phyloP scores from a whole-genome alignment of 2,888 invertebrate species.

The Matsumyia berberina region DNA sequence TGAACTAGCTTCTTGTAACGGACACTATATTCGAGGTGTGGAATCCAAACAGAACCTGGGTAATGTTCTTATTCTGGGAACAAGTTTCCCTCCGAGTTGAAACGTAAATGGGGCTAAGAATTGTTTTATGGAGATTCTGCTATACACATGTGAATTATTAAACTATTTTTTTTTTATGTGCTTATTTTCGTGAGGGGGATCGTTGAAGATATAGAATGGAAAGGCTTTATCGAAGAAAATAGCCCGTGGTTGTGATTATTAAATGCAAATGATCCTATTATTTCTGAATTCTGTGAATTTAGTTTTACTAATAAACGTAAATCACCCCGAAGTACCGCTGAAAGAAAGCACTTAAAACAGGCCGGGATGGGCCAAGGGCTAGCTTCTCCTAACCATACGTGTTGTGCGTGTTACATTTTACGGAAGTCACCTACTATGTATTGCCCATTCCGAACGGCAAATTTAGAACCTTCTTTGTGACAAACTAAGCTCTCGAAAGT shows the following conservation, averaged over 20 bases:
- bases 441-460: too few species aligned
- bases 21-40: constrained; percentile 19
- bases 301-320: too few species aligned
- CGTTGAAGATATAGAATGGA: background rate
- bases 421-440: too few species aligned
- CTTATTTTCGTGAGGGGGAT: background rate
- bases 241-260: background rate
- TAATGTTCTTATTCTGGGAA: constrained; percentile 41
- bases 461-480: too few species aligned
- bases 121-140: constrained; percentile 13
- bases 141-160: constrained; percentile 32
- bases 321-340: too few species aligned
- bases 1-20: constrained; percentile 56
- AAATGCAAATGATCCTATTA: constrained; percentile 11
- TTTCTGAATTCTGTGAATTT: too few species aligned
- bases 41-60: constrained; percentile 57
- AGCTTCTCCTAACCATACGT: too few species aligned
- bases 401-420: too few species aligned
- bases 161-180: constrained; percentile 19
- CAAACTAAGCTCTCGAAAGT: too few species aligned
- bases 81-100: constrained; percentile 52
- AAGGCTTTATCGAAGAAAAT: background rate
- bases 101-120: constrained; percentile 45
- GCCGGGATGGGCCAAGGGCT: too few species aligned
- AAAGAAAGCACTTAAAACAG: too few species aligned